Base-by-base conservation (phyloP, 2,888 invertebrate species). In the Epinotia demarniana region DNA sequence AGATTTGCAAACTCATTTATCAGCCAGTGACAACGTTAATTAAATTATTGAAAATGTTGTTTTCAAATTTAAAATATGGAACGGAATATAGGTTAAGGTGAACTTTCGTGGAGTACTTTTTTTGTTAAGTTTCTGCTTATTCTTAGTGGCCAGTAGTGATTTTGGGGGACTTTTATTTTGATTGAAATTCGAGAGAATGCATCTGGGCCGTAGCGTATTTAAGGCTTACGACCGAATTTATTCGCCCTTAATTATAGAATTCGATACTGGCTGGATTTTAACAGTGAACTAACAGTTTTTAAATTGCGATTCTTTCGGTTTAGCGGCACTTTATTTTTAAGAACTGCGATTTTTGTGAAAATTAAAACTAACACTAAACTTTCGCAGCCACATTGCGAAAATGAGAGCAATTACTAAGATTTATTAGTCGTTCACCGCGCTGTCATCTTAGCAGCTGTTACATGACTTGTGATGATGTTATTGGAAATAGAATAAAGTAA, bases 71-170 rank as follows among this genome's bases (percentile, higher is more conserved):
- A 61, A 72, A 73, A 78, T 74, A 72, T 72, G 60, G 75, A 79
- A 76, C 61, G 23, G n/a, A 78, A 79, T 79, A 69, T 81, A 75
- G 79, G 79, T 80, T 78, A 78, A 80, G 78, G 79, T 80, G 77
- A 78, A 78, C 72, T 78, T 80, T 79, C 72, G 75, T 72, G 72
- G 43, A 73, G 46, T 63, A 57, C 53, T 72, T 68, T 58, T 23
- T 68, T 70, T 73, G 67, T 74, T 72, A 78, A 77, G 78, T 79
- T 73, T 60, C 57, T 19, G 11, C 19, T 12, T 12, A 57, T 60
- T 57, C 39, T 53, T 53, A 46, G 18, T 53, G 13, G 75, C 58
- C 58, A 64, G 70, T 64, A 53, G 49, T 16, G 11, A 13, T n/a
- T 49, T 16, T 49, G 49, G 16, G 16, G 0, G 49, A n/a, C 16